Conservation (phyloP, 2,113 vertebrate genomes). For the Uropsilus gracilis region DNA sequence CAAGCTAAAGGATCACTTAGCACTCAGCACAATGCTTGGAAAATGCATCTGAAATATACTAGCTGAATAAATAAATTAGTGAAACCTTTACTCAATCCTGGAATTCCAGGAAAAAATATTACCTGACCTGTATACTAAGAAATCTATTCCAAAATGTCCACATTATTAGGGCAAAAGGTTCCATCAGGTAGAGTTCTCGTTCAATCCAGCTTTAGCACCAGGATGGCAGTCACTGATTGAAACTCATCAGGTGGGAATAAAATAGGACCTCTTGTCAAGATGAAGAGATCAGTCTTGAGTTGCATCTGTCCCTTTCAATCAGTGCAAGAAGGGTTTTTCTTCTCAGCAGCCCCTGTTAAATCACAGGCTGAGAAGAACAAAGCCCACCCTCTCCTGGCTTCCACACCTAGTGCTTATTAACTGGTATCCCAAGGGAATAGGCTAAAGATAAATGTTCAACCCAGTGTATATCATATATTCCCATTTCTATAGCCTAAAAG, state of each 20-base stretch:
- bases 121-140: not conserved
- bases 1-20: not conserved
- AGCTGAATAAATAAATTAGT: not conserved
- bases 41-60: not conserved
- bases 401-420: constrained; percentile 44
- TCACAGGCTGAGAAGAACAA: constrained; percentile 47
- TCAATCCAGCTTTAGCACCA: not conserved
- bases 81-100: not conserved
- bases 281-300: not conserved
- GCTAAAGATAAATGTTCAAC: not conserved
- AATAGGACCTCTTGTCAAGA: not conserved
- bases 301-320: not conserved
- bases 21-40: not conserved
- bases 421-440: constrained; percentile 25
- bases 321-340: constrained; percentile 47
- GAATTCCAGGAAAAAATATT: not conserved
- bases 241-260: not conserved
- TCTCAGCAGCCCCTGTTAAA: constrained; percentile 20
- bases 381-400: not conserved
- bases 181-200: not conserved
- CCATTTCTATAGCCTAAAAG: constrained; percentile 1
- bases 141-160: not conserved
- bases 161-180: not conserved
- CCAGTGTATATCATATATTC: not conserved
- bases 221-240: not conserved